A percentile compares a stretch with the other conserved stretches of the same genome.
These are phyloP conservation scores for Adelognathus sp. DNA, from an alignment of 2,888 invertebrate species.

Conservation along the genomic window DNA sequence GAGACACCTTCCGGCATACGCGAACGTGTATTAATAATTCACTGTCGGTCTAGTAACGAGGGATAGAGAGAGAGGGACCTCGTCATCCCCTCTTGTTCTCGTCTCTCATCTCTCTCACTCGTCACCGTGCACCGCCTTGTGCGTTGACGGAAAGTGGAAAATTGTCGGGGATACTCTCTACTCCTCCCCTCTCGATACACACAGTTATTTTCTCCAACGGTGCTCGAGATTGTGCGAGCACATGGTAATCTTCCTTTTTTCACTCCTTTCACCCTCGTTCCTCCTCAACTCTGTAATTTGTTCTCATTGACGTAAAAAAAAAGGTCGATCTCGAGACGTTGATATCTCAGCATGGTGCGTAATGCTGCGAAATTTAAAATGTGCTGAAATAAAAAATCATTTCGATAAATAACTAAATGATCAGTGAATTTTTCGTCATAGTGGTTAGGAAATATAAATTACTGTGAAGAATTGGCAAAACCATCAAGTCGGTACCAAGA, in stretches of 20 bases:
- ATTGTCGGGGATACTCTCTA: too few species aligned
- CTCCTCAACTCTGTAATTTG: background rate
- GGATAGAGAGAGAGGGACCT: conserved; percentile 33
- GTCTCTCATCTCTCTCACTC: background rate
- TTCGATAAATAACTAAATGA: too few species aligned
- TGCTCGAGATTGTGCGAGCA: background rate
- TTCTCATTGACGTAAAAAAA: background rate
- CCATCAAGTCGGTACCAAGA: too few species aligned
- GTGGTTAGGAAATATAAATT: too few species aligned
- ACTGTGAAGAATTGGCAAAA: too few species aligned
- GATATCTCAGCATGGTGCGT: too few species aligned
- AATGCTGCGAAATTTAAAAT: too few species aligned
- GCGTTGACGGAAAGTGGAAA: background rate
- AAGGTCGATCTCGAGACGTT: too few species aligned
- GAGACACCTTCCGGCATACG: conserved; percentile 45
- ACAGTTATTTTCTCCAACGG: conserved; percentile 12
- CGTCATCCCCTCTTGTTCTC: background rate
- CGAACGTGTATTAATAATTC: conserved; percentile 70
- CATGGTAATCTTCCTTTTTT: background rate
- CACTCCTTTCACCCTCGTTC: background rate
- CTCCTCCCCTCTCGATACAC: background rate
- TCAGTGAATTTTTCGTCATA: too few species aligned
- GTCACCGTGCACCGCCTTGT: background rate
- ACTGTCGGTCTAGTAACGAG: conserved; percentile 61
- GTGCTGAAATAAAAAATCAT: too few species aligned